A percentile compares a stretch with the other conserved stretches of the same genome.
Evolutionary conservation across 2,888 invertebrate species (phyloP).

Genomic region (Melanostoma scalare): DNA sequence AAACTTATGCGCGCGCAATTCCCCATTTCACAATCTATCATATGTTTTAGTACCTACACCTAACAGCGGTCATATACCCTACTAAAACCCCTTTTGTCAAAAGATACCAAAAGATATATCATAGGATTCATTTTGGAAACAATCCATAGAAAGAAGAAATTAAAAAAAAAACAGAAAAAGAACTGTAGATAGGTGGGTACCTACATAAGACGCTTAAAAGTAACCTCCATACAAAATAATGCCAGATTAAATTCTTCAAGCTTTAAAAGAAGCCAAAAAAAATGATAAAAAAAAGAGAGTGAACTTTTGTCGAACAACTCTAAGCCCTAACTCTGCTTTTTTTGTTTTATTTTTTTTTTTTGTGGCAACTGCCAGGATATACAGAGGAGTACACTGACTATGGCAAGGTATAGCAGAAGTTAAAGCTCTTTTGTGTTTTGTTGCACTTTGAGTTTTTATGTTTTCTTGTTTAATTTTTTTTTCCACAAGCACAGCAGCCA

Average conservation of each 20-base stretch:
- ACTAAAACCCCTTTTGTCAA: conserved; percentile 40
- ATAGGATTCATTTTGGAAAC: conserved; percentile 13
- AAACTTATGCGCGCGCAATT: conserved; percentile 40
- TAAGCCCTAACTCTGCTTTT: conserved; percentile 31
- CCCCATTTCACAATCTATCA: neutral
- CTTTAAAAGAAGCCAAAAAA: conserved; percentile 11
- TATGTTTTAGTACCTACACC: conserved; percentile 18
- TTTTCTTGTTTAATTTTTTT: conserved; percentile 15
- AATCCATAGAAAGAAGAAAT: conserved; percentile 28
- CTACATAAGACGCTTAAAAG: conserved; percentile 23
- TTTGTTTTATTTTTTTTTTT: conserved; percentile 23
- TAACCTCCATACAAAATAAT: neutral
- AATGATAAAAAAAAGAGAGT: neutral
- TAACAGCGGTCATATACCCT: conserved; percentile 57
- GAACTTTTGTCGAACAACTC: conserved; percentile 26
- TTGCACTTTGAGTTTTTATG: conserved; percentile 36
- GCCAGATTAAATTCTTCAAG: conserved; percentile 8
- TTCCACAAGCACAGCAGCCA: neutral
- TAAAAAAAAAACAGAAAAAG: conserved; percentile 9
- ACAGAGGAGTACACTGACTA: conserved; percentile 2
- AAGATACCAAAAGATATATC: neutral
- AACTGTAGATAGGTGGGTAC: neutral
- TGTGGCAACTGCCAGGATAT: neutral
- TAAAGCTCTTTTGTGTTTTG: conserved; percentile 41
- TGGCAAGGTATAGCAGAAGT: conserved; percentile 13